These are phyloP conservation scores for Ladona fulva DNA, from an alignment of 1,140 invertebrate species.

Conservation along the genomic window DNA sequence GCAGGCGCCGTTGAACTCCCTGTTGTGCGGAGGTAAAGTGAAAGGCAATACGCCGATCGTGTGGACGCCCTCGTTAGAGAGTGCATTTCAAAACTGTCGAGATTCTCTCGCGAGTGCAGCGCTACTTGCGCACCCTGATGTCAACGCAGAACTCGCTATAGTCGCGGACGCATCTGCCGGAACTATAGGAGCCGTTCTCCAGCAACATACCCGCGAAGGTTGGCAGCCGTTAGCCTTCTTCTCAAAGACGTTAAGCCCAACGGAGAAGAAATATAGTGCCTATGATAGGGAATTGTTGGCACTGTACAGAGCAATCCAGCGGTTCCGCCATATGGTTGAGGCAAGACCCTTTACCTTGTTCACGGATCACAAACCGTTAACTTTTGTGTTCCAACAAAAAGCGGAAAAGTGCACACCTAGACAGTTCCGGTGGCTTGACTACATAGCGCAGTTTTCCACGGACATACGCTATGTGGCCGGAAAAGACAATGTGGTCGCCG, in stretches of 20 bases:
- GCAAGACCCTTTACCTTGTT: slow-evolving; percentile 31
- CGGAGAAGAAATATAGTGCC: slow-evolving; percentile 32
- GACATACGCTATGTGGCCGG: background rate
- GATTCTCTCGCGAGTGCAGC: slow-evolving; percentile 26
- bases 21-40: background rate
- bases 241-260: slow-evolving; percentile 31
- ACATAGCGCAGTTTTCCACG: slow-evolving; percentile 23
- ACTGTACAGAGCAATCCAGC: slow-evolving; percentile 34
- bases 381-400: slow-evolving; percentile 12
- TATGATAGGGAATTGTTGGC: slow-evolving; percentile 40
- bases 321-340: slow-evolving; percentile 38
- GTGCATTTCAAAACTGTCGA: slow-evolving; percentile 37
- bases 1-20: slow-evolving; percentile 18
- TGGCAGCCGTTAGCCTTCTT: slow-evolving; percentile 34
- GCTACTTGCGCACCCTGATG: slow-evolving; percentile 23
- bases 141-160: slow-evolving; percentile 20
- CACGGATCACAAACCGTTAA: slow-evolving; percentile 36
- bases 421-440: slow-evolving; percentile 14
- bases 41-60: background rate
- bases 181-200: slow-evolving; percentile 32
- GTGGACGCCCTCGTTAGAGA: slow-evolving; percentile 20
- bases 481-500: background rate
- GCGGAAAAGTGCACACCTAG: slow-evolving; percentile 1
- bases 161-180: slow-evolving; percentile 33
- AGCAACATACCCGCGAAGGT: slow-evolving; percentile 27